Conservation (phyloP, 2,113 vertebrate species). For the Rhinopomastus cyanomelas region DNA sequence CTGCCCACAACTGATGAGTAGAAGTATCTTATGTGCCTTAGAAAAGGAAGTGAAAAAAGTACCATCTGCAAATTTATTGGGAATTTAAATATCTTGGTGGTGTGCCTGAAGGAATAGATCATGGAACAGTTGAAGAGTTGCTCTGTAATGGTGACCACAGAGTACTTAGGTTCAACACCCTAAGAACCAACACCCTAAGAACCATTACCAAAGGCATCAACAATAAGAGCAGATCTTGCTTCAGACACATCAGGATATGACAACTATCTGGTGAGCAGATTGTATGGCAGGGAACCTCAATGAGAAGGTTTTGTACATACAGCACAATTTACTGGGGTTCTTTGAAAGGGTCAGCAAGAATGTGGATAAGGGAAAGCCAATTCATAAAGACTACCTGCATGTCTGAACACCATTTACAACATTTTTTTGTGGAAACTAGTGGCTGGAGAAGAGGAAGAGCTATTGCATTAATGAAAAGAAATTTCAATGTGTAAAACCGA, state of each 20-base stretch:
- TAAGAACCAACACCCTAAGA: background rate
- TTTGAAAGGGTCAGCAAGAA: background rate
- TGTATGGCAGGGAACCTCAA: background rate
- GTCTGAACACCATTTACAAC: background rate
- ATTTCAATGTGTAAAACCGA: background rate
- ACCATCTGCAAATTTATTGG: slow-evolving; percentile 66
- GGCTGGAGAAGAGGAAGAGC: background rate
- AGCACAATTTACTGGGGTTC: background rate
- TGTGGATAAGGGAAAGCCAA: background rate
- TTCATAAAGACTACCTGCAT: background rate
- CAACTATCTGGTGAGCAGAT: background rate
- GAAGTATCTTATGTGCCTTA: slow-evolving; percentile 58
- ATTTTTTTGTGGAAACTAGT: background rate
- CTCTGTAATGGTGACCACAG: background rate
- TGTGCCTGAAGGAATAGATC: slow-evolving; percentile 21
- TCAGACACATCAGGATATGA: background rate
- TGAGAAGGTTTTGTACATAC: background rate
- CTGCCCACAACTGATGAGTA: slow-evolving; percentile 64
- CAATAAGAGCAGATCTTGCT: background rate
- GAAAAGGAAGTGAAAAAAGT: slow-evolving; percentile 69
- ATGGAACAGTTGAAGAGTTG: background rate
- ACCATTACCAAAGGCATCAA: background rate
- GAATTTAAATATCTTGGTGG: slow-evolving; percentile 42
- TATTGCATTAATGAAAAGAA: background rate
- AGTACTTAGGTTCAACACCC: background rate